Evolutionary conservation across 1,140 invertebrate species (phyloP).

Genomic region (Platorchestia sp.): DNA sequence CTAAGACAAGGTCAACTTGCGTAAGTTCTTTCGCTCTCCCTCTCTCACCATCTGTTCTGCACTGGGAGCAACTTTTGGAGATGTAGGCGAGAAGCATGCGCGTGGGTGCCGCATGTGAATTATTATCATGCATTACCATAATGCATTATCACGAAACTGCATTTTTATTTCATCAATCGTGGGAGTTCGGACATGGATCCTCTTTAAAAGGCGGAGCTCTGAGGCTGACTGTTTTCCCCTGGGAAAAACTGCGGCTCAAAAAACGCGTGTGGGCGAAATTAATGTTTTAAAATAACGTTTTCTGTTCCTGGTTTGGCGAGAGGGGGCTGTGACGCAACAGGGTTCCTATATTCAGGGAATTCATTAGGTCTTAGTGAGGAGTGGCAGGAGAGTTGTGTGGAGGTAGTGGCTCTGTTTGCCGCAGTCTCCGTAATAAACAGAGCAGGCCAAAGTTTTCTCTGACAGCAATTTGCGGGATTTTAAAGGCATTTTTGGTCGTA

Average conservation of each 20-base stretch:
- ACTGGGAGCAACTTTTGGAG: not conserved
- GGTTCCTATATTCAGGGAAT: not conserved
- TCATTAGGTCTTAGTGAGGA: not conserved
- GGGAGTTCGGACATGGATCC: not conserved
- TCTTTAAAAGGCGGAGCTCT: not conserved
- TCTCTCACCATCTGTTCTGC: not conserved
- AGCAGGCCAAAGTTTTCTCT: slow-evolving; percentile 16
- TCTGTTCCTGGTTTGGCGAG: not conserved
- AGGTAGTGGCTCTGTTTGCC: not conserved
- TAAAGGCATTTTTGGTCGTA: slow-evolving; percentile 33
- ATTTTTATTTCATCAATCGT: not conserved
- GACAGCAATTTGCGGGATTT: slow-evolving; percentile 52
- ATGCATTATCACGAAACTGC: not conserved
- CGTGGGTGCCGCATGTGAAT: too few species aligned
- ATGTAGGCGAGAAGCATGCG: not conserved
- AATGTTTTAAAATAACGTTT: not conserved
- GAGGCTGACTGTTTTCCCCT: not conserved
- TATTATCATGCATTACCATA: not conserved
- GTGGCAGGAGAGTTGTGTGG: not conserved
- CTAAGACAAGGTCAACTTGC: not conserved
- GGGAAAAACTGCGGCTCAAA: not conserved
- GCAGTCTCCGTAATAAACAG: slow-evolving; percentile 29
- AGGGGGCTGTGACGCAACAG: not conserved
- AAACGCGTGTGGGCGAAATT: not conserved
- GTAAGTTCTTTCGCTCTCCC: not conserved